These are phyloP conservation scores for Paramuricea clavata DNA, from an alignment of 92 coral and sea anemone genomes.

Conservation along the genomic window DNA sequence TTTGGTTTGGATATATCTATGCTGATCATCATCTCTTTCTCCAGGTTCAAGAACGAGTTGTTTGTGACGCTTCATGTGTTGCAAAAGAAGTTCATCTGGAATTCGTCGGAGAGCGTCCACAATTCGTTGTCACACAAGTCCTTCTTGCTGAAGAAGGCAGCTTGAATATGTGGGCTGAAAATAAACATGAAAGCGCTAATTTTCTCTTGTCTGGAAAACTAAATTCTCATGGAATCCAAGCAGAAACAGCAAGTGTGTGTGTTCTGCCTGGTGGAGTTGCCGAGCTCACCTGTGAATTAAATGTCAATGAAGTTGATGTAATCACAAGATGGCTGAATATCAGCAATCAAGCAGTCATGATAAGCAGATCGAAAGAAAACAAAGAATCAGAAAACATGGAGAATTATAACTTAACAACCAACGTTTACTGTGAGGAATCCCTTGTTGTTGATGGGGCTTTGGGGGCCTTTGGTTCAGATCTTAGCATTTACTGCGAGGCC, in stretches of 20 bases:
- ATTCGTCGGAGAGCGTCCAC: slow-evolving; percentile 61
- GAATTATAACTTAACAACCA: slow-evolving; percentile 32
- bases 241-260: slow-evolving; percentile 57
- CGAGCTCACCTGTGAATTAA: slow-evolving; percentile 28
- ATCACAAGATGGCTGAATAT: slow-evolving; percentile 63
- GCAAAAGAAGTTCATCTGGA: slow-evolving; percentile 65
- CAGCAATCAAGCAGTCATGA: slow-evolving; percentile 55
- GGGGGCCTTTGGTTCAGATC: slow-evolving; percentile 43
- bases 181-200: slow-evolving; percentile 53
- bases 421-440: slow-evolving; percentile 48
- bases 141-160: slow-evolving; percentile 56
- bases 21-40: slow-evolving; percentile 59
- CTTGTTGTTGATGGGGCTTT: slow-evolving; percentile 66
- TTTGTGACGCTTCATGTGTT: slow-evolving; percentile 65
- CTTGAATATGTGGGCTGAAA: slow-evolving; percentile 50
- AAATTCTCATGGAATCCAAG: slow-evolving; percentile 64
- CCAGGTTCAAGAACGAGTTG: slow-evolving; percentile 52
- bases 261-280: slow-evolving; percentile 60
- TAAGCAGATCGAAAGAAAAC: slow-evolving; percentile 36
- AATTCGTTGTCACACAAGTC: slow-evolving; percentile 54
- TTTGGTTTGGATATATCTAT: slow-evolving; percentile 66
- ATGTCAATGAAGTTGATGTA: slow-evolving; percentile 29
- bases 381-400: slow-evolving; percentile 7
- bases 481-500: slow-evolving; percentile 48
- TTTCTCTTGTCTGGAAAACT: slow-evolving; percentile 59